These are phyloP conservation scores for Paraplagusia blochii DNA, from an alignment of 2,113 vertebrate species.

Conservation along the genomic window DNA sequence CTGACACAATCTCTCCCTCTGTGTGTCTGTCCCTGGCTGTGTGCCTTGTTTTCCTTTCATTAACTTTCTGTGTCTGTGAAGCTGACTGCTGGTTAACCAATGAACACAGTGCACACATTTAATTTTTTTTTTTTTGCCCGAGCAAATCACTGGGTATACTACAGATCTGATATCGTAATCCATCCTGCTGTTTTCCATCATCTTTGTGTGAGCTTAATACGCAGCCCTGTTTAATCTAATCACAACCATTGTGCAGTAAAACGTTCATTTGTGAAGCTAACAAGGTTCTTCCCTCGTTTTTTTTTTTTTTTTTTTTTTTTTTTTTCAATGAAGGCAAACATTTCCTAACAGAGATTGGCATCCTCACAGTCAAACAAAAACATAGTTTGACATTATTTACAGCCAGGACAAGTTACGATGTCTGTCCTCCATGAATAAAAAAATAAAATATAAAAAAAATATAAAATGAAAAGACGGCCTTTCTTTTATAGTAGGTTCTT, in stretches of 20 bases:
- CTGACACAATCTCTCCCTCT: constrained; percentile 52
- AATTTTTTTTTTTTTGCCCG: constrained; percentile 15
- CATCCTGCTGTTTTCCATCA: constrained; percentile 25
- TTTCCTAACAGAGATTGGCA: no score
- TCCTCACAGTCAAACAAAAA: no score
- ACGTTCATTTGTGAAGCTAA: constrained; percentile 3
- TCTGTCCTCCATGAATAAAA: no score
- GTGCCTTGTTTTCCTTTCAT: constrained; percentile 63
- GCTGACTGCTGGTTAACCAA: constrained; percentile 28
- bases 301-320: no score
- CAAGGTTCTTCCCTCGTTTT: neutral
- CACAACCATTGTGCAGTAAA: constrained; percentile 9
- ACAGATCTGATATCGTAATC: constrained; percentile 47
- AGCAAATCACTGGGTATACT: constrained; percentile 27
- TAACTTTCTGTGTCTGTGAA: constrained; percentile 23
- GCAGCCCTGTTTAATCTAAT: constrained; percentile 41
- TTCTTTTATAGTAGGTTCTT: no score
- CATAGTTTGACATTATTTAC: no score
- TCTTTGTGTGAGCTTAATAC: constrained; percentile 35
- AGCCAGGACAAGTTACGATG: no score
- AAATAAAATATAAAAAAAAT: no score
- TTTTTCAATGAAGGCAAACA: neutral
- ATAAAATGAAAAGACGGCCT: no score
- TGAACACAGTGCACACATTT: constrained; percentile 12
- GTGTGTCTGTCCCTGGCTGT: constrained; percentile 42